Percentiles rank a stretch among this genome's conserved stretches.
These are phyloP conservation scores for Sclerodermus sp. DNA, from an alignment of 2,888 invertebrate genomes.

Conservation along the genomic window DNA sequence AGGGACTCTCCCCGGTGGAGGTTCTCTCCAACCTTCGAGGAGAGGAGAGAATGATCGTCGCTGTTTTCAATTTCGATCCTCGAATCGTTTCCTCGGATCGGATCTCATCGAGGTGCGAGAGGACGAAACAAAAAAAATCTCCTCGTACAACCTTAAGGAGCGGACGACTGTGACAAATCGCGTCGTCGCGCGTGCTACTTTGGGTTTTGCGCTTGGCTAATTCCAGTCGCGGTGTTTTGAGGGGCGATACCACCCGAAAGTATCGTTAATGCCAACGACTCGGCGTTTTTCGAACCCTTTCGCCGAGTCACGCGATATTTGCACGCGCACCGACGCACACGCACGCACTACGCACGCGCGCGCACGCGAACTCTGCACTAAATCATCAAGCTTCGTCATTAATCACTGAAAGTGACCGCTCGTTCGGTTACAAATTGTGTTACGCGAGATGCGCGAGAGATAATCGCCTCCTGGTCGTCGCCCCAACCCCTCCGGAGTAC, in stretches of 20 bases:
- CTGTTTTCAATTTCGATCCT: too few relatives aligned
- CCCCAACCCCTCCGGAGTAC: constrained; percentile 13
- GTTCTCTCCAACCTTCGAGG: too few relatives aligned
- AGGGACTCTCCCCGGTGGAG: too few relatives aligned
- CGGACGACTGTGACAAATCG: too few relatives aligned
- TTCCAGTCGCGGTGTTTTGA: background rate
- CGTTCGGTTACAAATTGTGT: constrained; percentile 31
- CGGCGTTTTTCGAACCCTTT: constrained; percentile 22
- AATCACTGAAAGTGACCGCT: constrained; percentile 29
- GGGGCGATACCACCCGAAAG: constrained; percentile 14
- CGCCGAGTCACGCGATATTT: background rate
- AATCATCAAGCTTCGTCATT: constrained; percentile 42
- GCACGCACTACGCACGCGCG: constrained; percentile 22
- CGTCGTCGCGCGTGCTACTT: too few relatives aligned
- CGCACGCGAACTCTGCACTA: constrained; percentile 28
- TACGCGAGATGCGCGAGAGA: constrained; percentile 38
- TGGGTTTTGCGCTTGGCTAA: too few relatives aligned
- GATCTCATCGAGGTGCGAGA: too few relatives aligned
- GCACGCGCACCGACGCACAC: constrained; percentile 12
- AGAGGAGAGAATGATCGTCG: too few relatives aligned
- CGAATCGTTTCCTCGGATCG: too few relatives aligned
- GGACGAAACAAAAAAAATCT: too few relatives aligned
- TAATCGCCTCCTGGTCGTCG: constrained; percentile 22
- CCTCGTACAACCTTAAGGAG: too few relatives aligned
- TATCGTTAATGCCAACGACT: constrained; percentile 23